Base-by-base conservation (phyloP, 2,797 vertebrate species). In the Myripristis jacobus region DNA sequence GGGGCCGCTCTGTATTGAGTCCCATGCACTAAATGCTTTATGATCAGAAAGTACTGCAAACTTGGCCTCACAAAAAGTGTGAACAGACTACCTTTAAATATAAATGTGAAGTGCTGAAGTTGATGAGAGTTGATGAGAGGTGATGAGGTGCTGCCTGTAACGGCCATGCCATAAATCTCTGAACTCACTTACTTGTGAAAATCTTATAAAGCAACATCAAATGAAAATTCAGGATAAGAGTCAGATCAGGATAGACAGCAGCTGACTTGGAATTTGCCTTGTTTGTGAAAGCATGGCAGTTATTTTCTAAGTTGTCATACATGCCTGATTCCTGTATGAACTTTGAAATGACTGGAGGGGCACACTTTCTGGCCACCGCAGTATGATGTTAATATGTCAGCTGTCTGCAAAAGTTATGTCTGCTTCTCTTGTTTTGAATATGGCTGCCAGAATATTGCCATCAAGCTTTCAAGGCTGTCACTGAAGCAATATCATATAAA, bases 1-100 rank as follows among this genome's bases (percentile, higher is more conserved):
- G 55, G 51, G 75, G 44, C 53, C 80, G 63, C 70, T 82, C 73
- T 71, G 54, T 85, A 84, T 81, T 79, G 83, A 89, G 36, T 79
- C 21, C 38, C 50, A 65, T 73, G 63, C n/a, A 36, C 19, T 41
- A 52, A 77, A 56, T 61, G 34, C 44, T 63, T 11, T 38, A 29
- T 54, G 59, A 34, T 65, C 18, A 27, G 29, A 70, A 75, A 70
- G 74, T n/a, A 71, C 31, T 55, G 13, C 38, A 53, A 16, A 6
- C 15, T 44, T 11, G 31, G 36, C 19, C 41, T 56, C 21, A 13
- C 38, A 13, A 38, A 57, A 29, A 11, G 25, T 21, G n/a, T 46
- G 41, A 27, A 18, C 15, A 36, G 41, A 60, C 12, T 50, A 13
- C 24, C 21, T 43, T 19, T n/a, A 56, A 53, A 64, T 6, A n/a